Evolutionary conservation across 2,797 vertebrate species (phyloP).

Genomic region (Calcarius lapponicus): DNA sequence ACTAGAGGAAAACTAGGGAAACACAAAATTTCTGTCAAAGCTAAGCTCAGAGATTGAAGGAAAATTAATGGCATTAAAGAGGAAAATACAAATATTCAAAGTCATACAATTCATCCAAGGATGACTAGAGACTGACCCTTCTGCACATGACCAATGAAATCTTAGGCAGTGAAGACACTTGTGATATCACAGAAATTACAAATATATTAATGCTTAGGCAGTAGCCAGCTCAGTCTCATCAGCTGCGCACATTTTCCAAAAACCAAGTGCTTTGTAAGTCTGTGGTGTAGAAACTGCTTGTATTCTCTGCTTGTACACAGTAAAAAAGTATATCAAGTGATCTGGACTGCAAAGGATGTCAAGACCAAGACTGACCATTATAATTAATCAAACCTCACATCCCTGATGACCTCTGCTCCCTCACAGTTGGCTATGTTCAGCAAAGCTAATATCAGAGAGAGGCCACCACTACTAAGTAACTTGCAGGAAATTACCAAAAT

Average conservation of each 20-base stretch:
- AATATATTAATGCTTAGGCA: not conserved
- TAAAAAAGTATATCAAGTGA: not conserved
- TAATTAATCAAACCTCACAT: not conserved
- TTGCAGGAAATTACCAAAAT: not conserved
- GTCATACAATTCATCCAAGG: not conserved
- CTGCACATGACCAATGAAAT: not conserved
- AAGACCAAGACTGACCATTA: not conserved
- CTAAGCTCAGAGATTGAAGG: not conserved
- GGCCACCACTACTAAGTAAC: not conserved
- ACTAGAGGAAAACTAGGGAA: not conserved
- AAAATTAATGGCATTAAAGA: not conserved
- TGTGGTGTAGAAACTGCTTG: not conserved
- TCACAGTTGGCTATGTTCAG: not conserved
- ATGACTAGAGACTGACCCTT: not conserved
- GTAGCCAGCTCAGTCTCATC: not conserved
- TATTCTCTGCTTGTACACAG: rapidly evolving
- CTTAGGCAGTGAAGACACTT: not conserved
- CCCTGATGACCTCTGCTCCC: not conserved
- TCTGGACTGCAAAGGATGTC: not conserved
- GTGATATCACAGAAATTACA: not conserved
- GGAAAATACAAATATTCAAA: not conserved
- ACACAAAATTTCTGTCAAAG: not conserved
- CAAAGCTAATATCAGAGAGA: not conserved
- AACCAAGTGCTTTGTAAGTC: not conserved
- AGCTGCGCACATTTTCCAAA: not conserved